phyloP scores from a whole-genome alignment of 1,140 invertebrate species.

The Drosophila obscura region DNA sequence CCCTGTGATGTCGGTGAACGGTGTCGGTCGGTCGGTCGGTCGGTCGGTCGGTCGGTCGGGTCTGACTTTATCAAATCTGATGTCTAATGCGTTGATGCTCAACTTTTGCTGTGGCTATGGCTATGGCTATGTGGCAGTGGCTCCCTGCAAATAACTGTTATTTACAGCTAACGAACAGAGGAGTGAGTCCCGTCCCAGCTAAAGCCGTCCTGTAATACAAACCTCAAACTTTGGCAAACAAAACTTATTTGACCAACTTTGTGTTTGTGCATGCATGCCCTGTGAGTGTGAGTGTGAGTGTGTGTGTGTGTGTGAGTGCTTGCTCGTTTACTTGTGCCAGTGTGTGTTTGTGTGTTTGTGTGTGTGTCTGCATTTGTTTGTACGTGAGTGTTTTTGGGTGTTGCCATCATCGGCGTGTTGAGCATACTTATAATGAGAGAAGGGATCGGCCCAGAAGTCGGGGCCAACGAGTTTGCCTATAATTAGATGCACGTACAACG shows the following conservation, averaged over 20 bases:
- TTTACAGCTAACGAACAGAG: slow-evolving; percentile 40
- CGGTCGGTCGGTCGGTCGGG: too few relatives aligned
- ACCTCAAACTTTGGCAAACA: slow-evolving; percentile 67
- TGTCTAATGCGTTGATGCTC: slow-evolving; percentile 53
- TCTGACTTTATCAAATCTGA: slow-evolving; percentile 63
- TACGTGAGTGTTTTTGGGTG: slow-evolving; percentile 53
- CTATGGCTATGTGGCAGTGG: neutral
- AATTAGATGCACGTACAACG: slow-evolving; percentile 72
- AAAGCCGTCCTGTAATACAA: slow-evolving; percentile 49
- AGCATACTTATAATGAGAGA: slow-evolving; percentile 55
- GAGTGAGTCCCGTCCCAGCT: too few relatives aligned
- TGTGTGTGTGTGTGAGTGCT: slow-evolving; percentile 13
- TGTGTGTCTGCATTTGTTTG: slow-evolving; percentile 3
- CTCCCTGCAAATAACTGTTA: slow-evolving; percentile 45
- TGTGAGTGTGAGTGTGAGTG: slow-evolving; percentile 12
- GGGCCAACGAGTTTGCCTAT: slow-evolving; percentile 53
- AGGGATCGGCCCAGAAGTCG: slow-evolving; percentile 1
- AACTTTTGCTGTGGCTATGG: slow-evolving; percentile 26
- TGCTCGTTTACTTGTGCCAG: neutral
- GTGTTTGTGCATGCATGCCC: slow-evolving; percentile 22
- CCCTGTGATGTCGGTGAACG: slow-evolving; percentile 14
- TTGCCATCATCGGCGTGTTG: slow-evolving; percentile 47
- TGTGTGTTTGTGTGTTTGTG: neutral
- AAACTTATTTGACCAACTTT: slow-evolving; percentile 74
- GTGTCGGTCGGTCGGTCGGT: neutral